Conservation (phyloP, 2,113 vertebrate genomes). For the Forbesichthys agassizii region DNA sequence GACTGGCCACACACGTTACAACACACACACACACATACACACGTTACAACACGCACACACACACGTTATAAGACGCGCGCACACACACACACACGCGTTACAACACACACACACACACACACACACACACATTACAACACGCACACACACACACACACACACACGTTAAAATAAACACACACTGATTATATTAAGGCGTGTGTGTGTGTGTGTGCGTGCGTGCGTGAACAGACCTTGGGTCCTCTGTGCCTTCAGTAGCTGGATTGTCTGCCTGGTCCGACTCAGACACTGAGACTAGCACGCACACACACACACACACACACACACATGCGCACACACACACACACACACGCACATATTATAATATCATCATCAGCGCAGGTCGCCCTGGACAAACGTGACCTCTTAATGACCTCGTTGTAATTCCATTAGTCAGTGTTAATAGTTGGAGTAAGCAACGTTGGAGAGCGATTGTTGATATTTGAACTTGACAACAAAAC, state of each 20-base stretch:
- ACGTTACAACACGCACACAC: background rate
- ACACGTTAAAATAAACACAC: background rate
- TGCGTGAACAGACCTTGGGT: constrained; percentile 51
- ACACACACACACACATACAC: background rate
- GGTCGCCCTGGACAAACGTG: background rate
- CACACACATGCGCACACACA: no score
- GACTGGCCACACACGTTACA: constrained; percentile 11
- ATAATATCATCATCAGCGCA: background rate
- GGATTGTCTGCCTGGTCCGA: background rate
- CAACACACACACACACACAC: background rate
- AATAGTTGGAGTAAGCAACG: no score
- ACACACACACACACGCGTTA: background rate
- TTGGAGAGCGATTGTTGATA: no score
- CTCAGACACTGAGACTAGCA: constrained; percentile 18
- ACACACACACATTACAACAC: background rate
- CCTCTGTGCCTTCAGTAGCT: constrained; percentile 40
- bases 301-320: no score
- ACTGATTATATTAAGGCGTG: background rate
- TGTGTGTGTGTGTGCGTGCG: constrained; percentile 8
- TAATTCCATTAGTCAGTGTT: no score
- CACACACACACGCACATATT: no score
- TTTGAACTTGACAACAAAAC: no score
- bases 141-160: background rate
- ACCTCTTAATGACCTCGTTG: no score
- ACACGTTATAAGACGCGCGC: background rate